Conservation (phyloP, 2,113 vertebrate species). For the Tamias sibiricus region DNA sequence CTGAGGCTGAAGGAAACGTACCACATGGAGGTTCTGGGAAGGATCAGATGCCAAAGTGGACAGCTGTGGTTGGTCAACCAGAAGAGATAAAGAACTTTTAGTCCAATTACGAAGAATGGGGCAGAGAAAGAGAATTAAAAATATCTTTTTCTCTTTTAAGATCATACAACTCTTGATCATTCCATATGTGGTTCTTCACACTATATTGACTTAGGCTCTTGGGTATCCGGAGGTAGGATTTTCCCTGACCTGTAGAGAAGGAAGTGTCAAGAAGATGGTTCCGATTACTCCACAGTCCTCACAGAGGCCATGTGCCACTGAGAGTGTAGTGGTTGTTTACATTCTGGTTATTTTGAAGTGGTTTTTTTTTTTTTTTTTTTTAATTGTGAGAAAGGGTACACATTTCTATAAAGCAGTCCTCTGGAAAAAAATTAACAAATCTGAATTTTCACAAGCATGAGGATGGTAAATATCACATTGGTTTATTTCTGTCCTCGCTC, state of each 20-base stretch:
- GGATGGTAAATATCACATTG: no score
- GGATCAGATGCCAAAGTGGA: neutral
- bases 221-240: neutral
- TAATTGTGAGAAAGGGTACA: neutral
- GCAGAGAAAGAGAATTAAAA: neutral
- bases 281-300: neutral
- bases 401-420: neutral
- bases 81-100: neutral
- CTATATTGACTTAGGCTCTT: neutral
- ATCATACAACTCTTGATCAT: neutral
- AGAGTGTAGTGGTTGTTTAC: neutral
- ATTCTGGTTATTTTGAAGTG: constrained; percentile 23
- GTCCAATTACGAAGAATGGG: neutral
- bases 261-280: neutral
- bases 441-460: neutral
- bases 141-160: neutral
- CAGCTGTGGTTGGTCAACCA: neutral
- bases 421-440: neutral
- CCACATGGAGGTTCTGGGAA: neutral
- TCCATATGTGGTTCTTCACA: neutral
- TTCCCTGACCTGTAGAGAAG: neutral
- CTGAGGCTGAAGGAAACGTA: neutral
- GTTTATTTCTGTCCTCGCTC: neutral
- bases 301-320: accelerated
- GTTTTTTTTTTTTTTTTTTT: neutral